A percentile compares a stretch with the other conserved stretches of the same genome.
These are phyloP conservation scores for Burhinus bistriatus DNA, from an alignment of 2,113 vertebrate species.

Conservation along the genomic window DNA sequence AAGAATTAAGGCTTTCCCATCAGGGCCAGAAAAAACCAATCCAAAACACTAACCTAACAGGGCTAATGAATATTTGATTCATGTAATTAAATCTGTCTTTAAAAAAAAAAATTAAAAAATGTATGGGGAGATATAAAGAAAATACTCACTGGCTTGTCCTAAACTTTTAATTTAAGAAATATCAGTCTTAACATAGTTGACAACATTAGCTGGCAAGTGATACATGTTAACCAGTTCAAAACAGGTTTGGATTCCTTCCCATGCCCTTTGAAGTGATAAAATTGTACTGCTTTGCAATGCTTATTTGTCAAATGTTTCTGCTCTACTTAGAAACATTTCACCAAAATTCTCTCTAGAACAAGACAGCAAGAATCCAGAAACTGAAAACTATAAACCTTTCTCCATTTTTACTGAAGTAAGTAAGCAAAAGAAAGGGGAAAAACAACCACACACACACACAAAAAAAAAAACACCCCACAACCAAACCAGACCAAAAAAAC, in stretches of 20 bases:
- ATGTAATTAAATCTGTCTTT: neutral
- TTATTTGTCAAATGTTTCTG: neutral
- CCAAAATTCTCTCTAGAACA: neutral
- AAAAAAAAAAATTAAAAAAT: too few species aligned
- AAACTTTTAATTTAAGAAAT: neutral
- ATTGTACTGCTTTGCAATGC: neutral
- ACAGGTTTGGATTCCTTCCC: neutral
- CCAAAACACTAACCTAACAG: neutral
- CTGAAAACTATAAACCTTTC: neutral
- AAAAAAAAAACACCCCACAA: neutral
- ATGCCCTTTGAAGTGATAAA: neutral
- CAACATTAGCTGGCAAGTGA: neutral
- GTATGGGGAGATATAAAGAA: neutral
- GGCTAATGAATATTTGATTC: neutral
- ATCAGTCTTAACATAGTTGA: neutral
- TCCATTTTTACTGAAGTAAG: neutral
- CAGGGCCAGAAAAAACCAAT: neutral
- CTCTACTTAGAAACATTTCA: neutral
- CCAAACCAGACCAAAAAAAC: too few species aligned
- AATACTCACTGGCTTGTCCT: neutral
- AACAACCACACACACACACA: too few species aligned
- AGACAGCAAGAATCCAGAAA: neutral
- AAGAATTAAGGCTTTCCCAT: neutral
- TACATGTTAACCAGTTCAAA: neutral
- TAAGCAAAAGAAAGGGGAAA: neutral